phyloP scores from a whole-genome alignment of 2,797 vertebrate species.

The Helostoma temminkii region DNA sequence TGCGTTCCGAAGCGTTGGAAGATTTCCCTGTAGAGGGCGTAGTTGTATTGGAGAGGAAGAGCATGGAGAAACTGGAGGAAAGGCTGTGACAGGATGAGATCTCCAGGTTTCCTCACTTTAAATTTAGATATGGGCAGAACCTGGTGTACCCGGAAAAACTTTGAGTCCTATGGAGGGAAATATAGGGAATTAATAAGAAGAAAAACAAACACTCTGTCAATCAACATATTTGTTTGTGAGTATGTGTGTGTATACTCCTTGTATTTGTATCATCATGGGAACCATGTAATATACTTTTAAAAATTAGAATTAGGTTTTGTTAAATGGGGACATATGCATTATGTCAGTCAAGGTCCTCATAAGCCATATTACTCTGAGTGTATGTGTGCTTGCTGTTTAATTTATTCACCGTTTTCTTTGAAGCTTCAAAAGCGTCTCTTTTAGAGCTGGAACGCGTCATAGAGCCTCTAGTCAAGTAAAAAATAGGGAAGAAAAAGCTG shows the following conservation, averaged over 20 bases:
- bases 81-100: conserved; percentile 87
- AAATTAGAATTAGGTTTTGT: background rate
- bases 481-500: background rate
- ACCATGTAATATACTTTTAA: background rate
- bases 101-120: conserved; percentile 78
- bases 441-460: conserved; percentile 16
- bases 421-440: conserved; percentile 84
- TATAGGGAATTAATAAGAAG: background rate
- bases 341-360: background rate
- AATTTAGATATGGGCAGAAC: conserved; percentile 90
- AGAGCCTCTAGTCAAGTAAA: conserved; percentile 33
- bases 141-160: conserved; percentile 90
- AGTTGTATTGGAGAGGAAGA: conserved; percentile 94
- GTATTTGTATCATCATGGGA: background rate
- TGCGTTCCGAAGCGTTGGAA: conserved; percentile 95
- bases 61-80: conserved; percentile 90
- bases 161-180: conserved; percentile 85
- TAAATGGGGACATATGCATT: background rate
- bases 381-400: background rate
- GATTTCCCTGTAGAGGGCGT: conserved; percentile 90
- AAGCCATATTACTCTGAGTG: background rate
- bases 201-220: too few relatives aligned
- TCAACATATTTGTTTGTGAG: background rate
- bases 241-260: background rate
- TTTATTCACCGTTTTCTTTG: conserved; percentile 86